phyloP scores from a whole-genome alignment of 2,888 invertebrate species.

The Calameuta idolon region DNA sequence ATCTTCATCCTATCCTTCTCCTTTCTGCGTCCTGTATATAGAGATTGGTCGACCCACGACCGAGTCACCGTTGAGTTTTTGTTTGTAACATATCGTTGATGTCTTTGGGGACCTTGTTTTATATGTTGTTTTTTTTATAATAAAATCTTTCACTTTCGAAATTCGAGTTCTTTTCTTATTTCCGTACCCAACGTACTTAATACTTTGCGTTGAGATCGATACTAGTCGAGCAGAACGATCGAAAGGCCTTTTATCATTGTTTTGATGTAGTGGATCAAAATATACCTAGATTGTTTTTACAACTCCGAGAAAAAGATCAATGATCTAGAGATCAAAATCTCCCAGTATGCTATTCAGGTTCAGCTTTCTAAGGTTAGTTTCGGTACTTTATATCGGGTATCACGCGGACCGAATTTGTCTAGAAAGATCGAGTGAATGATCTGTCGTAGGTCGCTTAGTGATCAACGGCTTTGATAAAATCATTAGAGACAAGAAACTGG shows the following conservation, averaged over 20 bases:
- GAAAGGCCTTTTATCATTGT: not conserved
- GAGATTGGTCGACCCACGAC: not conserved
- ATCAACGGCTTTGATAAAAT: not conserved
- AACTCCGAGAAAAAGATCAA: too few species aligned
- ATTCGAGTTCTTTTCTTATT: not conserved
- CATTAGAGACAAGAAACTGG: not conserved
- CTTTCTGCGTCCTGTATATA: not conserved
- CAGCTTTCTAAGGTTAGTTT: not conserved
- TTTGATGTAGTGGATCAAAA: too few species aligned
- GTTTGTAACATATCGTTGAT: conserved; percentile 16
- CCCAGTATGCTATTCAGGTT: not conserved
- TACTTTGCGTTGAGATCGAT: not conserved
- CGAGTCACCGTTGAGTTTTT: conserved; percentile 25
- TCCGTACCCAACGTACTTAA: not conserved
- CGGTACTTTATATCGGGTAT: not conserved
- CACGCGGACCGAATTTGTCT: not conserved
- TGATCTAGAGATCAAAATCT: too few species aligned
- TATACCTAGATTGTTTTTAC: too few species aligned
- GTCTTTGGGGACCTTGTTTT: conserved; percentile 11
- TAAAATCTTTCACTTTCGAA: conserved; percentile 9
- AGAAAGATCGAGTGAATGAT: not conserved
- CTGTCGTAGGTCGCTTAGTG: not conserved
- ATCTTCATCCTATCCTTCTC: not conserved
- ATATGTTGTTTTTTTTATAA: conserved; percentile 15
- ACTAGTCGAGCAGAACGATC: not conserved